Base-by-base conservation (phyloP, 1,140 invertebrate species). In the Tyrophagus putrescentiae region DNA sequence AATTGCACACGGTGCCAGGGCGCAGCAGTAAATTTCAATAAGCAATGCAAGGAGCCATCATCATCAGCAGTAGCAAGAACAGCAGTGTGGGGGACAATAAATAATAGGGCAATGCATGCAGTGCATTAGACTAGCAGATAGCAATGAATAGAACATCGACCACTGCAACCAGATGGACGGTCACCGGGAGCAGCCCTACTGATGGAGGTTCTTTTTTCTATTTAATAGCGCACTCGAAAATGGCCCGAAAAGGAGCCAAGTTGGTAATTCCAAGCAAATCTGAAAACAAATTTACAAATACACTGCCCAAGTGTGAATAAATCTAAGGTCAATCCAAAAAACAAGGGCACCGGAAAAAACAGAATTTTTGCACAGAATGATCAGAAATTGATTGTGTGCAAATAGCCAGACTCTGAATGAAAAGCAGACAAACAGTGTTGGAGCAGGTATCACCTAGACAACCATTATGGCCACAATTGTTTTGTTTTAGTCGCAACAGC, bases 131-230 rank as follows among this genome's bases (percentile, higher is more conserved):
- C 13, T 21, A 39, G n/a, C 45, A 13, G 45, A 48, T 48, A 48
- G 31, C 45, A 48, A 48, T 48, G 45, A 48, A 6, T 48, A 48
- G 21, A 48, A n/a, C n/a, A n/a, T n/a, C n/a, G n/a, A n/a, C n/a
- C n/a, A n/a, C n/a, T n/a, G n/a, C n/a, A n/a, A n/a, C n/a, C n/a
- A n/a, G n/a, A n/a, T n/a, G n/a, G n/a, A n/a, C n/a, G n/a, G n/a
- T n/a, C n/a, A n/a, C n/a, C n/a, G n/a, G n/a, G n/a, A n/a, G n/a
- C n/a, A n/a, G n/a, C n/a, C n/a, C n/a, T n/a, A n/a, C n/a, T n/a
- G n/a, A n/a, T n/a, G n/a, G n/a, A n/a, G n/a, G n/a, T n/a, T n/a
- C n/a, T n/a, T n/a, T n/a, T 39, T 39, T 39, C 36, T 39, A 39
- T 13, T 21, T 21, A 39, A 39, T 21, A 39, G 13, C 36, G 36